phyloP scores from a whole-genome alignment of 2,113 vertebrate genomes.

The Osmerus eperlanus region DNA sequence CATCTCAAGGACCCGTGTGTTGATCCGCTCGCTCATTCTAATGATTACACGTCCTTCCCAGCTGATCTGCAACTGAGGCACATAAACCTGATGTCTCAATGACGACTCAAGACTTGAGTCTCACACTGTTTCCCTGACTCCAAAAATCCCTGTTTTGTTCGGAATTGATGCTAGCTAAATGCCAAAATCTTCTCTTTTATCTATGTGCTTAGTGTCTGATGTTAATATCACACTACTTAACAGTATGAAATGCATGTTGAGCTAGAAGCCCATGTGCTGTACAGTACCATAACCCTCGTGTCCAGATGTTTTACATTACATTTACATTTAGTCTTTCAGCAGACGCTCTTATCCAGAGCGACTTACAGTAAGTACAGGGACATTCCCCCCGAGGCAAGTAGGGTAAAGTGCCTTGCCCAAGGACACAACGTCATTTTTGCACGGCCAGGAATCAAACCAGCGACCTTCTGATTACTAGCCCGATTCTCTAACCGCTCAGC shows the following conservation, averaged over 20 bases:
- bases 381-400: no score
- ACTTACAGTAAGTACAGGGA: no score
- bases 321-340: no score
- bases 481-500: no score
- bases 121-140: neutral
- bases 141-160: constrained; percentile 5
- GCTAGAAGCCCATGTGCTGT: neutral
- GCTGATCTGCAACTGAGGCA: constrained; percentile 23
- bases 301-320: neutral
- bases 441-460: no score
- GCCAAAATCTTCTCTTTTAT: neutral
- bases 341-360: no score
- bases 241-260: no score
- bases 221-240: no score
- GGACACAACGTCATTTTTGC: no score
- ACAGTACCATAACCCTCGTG: neutral
- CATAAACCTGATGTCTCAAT: constrained; percentile 28
- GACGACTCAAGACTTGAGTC: constrained; percentile 15
- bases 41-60: constrained; percentile 43
- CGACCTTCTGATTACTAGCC: no score
- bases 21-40: constrained; percentile 58
- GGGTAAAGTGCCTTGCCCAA: no score
- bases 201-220: no score
- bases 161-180: constrained; percentile 41
- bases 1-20: constrained; percentile 51